Evolutionary conservation across 2,113 vertebrate species (phyloP).

Genomic region (Mormyrus lacerda): DNA sequence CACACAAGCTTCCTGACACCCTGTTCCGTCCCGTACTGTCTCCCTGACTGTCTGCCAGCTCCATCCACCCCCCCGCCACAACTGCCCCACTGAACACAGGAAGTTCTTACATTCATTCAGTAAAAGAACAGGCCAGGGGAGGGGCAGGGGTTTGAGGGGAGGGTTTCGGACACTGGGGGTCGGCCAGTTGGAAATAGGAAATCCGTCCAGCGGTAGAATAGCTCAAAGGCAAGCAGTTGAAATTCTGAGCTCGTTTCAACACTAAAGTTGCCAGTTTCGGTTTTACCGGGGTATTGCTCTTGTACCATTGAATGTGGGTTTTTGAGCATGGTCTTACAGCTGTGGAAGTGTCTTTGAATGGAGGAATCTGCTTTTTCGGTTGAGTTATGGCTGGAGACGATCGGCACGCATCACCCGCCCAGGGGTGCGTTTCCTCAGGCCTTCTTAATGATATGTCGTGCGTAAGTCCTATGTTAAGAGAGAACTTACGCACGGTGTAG

Average conservation of each 20-base stretch:
- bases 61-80: not conserved
- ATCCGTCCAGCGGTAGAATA: not conserved
- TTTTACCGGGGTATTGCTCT: not conserved
- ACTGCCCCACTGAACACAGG: not conserved
- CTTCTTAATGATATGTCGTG: too few species aligned
- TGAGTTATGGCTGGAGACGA: not conserved
- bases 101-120: conserved; percentile 14
- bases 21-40: not conserved
- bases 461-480: too few species aligned
- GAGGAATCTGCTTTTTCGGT: not conserved
- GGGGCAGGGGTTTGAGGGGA: not conserved
- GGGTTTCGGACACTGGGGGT: not conserved
- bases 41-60: conserved; percentile 5
- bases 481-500: too few species aligned
- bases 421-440: too few species aligned
- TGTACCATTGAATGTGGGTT: conserved; percentile 8
- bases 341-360: not conserved
- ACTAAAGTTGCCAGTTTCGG: not conserved
- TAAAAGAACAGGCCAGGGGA: not conserved
- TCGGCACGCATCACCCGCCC: not conserved
- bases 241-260: not conserved
- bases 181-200: not conserved
- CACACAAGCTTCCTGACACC: not conserved
- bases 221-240: not conserved
- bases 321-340: not conserved